phyloP scores from a whole-genome alignment of 2,888 invertebrate genomes.

The Muschampia staudingeri region DNA sequence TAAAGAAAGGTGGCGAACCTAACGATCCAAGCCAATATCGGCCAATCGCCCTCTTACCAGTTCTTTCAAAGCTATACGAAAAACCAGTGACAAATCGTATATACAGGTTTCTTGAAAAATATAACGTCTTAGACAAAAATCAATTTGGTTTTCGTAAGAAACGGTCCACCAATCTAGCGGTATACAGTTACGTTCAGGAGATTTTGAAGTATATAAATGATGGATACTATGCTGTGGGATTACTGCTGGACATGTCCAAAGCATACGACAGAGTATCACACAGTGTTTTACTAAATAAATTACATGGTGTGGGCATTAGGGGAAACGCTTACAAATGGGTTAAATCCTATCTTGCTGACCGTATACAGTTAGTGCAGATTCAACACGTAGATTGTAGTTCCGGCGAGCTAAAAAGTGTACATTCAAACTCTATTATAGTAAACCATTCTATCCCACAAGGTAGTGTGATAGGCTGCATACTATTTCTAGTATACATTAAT shows the following conservation, averaged over 20 bases:
- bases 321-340: constrained; percentile 56
- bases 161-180: constrained; percentile 50
- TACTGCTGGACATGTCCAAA: constrained; percentile 63
- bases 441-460: too few relatives aligned
- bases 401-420: background rate
- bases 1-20: background rate
- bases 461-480: too few relatives aligned
- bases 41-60: constrained; percentile 31
- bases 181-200: constrained; percentile 49
- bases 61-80: constrained; percentile 50
- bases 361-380: constrained; percentile 34
- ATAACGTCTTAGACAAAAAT: constrained; percentile 35
- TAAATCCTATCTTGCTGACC: constrained; percentile 49
- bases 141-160: constrained; percentile 52
- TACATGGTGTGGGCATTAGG: constrained; percentile 56
- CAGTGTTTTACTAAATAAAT: constrained; percentile 52
- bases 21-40: constrained; percentile 24
- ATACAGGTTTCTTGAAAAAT: constrained; percentile 47
- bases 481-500: too few relatives aligned
- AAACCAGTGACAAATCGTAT: constrained; percentile 44
- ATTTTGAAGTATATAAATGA: constrained; percentile 54
- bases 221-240: background rate
- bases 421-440: too few relatives aligned
- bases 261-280: constrained; percentile 61
- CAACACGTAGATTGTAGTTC: background rate